Evolutionary conservation across 2,888 invertebrate genomes (phyloP), one percentile per base, ranked within the genome.

Genomic region (Cordilura impudica): DNA sequence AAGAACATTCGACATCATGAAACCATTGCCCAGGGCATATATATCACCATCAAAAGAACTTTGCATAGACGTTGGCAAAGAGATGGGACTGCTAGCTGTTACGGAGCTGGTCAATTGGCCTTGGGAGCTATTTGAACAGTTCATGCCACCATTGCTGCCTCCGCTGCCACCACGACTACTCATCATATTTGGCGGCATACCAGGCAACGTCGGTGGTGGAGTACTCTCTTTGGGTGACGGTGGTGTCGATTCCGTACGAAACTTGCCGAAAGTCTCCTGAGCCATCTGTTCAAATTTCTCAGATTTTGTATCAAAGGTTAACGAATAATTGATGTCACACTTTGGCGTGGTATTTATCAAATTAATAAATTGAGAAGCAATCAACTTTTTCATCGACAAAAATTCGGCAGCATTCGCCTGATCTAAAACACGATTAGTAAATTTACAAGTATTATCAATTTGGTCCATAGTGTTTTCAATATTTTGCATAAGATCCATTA

Each of bases 391-490:
- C 87, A 97, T 91, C 87, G 95, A 93, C 81, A 97, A 93, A 84
- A 97, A 94, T 90, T 97, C 97, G 4, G 94, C 93, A 23, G 95
- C 94, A 87, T 96, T 97, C 23, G 97, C 97, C 86, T 95, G 94
- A 81, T 95, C 94, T 73, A 97, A 90, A 54, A 97, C 92, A 83
- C 95, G 93, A 14, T 94, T 92, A 0, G 97, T 94, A 87, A 97
- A 98, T 84, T 94, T 94, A 86, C 95, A 95, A 8, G 97, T 97
- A 86, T 96, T 95, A 85, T 96, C 95, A 80, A 97, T 94, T 84
- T 95, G 94, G 81, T 94, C 95, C 81, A 95, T 94, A 4, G 94
- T 95, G 87, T 96, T 96, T 84, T 95, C 96, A 69, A 97, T 93
- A 77, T 93, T 93, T 86, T 95, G 95, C 86, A 95, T 94, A 79